These are phyloP conservation scores for Pelmatolapia mariae DNA, from an alignment of 2,113 vertebrate genomes.

Conservation along the genomic window DNA sequence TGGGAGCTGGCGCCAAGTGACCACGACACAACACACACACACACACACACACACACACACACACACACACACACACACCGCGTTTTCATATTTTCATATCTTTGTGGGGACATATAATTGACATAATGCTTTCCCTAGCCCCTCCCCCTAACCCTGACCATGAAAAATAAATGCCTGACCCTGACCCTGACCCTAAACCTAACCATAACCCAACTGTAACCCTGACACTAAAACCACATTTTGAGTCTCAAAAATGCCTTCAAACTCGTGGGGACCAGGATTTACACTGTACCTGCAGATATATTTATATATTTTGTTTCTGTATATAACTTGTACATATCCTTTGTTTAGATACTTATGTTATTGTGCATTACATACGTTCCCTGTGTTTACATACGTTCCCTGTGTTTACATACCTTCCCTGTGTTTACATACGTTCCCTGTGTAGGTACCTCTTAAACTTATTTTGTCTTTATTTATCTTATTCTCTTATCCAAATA, in stretches of 20 bases:
- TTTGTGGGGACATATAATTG: not conserved
- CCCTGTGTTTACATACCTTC: too few species aligned
- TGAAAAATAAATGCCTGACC: not conserved
- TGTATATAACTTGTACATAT: not conserved
- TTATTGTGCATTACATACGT: not conserved
- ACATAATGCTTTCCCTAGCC: not conserved
- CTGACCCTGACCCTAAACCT: not conserved
- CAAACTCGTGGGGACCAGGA: not conserved
- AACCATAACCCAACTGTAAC: not conserved
- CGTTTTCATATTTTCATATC: not conserved
- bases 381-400: too few species aligned
- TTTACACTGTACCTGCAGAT: not conserved
- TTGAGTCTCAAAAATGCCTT: not conserved
- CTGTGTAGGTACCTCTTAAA: not conserved
- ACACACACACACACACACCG: not conserved
- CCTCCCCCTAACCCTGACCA: not conserved
- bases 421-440: not conserved
- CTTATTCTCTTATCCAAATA: not conserved
- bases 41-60: not conserved
- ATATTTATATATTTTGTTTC: not conserved
- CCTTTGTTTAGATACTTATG: not conserved
- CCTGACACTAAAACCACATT: not conserved
- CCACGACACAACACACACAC: not conserved
- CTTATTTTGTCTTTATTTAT: not conserved
- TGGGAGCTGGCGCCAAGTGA: conserved; percentile 3